Percentiles rank a stretch among this genome's conserved stretches.
These are phyloP conservation scores for Drosophila hydei DNA, from an alignment of 1,140 invertebrate species.

Conservation along the genomic window DNA sequence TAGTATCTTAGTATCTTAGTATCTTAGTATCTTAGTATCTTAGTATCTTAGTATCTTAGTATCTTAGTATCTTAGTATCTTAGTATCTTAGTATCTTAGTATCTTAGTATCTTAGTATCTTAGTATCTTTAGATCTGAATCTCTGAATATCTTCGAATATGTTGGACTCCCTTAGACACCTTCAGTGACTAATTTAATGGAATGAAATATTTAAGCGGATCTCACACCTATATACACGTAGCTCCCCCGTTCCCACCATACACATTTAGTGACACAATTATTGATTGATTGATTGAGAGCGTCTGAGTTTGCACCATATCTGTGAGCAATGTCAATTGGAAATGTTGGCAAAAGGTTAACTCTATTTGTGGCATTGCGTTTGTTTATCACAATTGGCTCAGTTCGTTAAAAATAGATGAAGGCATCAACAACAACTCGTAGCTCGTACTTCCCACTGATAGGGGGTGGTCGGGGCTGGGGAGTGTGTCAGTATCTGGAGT, in stretches of 20 bases:
- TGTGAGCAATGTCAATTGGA: slow-evolving; percentile 19
- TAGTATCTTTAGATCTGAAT: no score
- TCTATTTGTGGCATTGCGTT: slow-evolving; percentile 48
- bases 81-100: no score
- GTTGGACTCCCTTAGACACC: no score
- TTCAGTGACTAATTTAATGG: no score
- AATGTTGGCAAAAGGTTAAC: slow-evolving; percentile 51
- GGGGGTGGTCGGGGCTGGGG: not conserved
- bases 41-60: no score
- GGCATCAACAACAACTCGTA: slow-evolving; percentile 3
- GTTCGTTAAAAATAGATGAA: slow-evolving; percentile 52
- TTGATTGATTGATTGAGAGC: slow-evolving; percentile 56
- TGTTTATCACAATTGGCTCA: slow-evolving; percentile 38
- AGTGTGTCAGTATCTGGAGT: slow-evolving; percentile 8
- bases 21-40: no score
- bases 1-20: no score
- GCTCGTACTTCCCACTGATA: slow-evolving; percentile 21
- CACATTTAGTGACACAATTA: not conserved
- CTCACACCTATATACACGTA: not conserved
- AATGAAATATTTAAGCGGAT: slow-evolving; percentile 7
- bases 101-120: no score
- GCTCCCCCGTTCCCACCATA: not conserved
- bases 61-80: no score
- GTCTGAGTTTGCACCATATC: slow-evolving; percentile 57
- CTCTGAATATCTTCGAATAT: no score